phyloP scores from a whole-genome alignment of 53 echinoderm and acorn worm genomes.

The Apostichopus leukothele region DNA sequence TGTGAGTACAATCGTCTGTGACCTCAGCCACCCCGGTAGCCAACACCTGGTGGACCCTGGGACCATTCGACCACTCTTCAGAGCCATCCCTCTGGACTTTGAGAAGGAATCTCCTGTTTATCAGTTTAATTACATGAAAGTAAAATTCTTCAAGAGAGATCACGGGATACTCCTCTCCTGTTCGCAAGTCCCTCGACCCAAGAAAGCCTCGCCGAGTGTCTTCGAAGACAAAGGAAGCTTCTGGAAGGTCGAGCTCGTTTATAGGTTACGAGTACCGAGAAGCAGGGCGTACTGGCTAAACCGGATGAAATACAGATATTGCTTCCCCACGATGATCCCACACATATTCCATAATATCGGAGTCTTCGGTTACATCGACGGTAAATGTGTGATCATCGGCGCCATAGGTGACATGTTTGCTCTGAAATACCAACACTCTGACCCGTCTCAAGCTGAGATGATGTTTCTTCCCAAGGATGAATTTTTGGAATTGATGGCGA shows the following conservation, averaged over 20 bases:
- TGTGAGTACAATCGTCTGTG: not conserved
- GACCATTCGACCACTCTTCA: not conserved
- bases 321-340: not conserved
- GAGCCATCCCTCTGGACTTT: conserved; percentile 24
- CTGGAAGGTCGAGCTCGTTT: not conserved
- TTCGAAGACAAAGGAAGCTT: not conserved
- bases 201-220: not conserved
- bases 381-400: not conserved
- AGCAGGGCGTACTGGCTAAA: not conserved
- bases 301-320: not conserved
- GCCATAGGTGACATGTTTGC: not conserved
- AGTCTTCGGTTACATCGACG: not conserved
- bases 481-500: not conserved
- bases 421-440: not conserved
- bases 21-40: conserved; percentile 5
- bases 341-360: not conserved
- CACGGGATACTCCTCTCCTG: conserved; percentile 17
- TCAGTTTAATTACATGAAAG: not conserved
- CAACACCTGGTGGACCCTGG: conserved; percentile 2
- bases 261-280: not conserved
- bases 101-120: conserved; percentile 13
- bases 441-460: not conserved
- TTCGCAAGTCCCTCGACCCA: not conserved
- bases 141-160: conserved; percentile 15
- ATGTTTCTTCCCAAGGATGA: not conserved